A percentile compares a stretch with the other conserved stretches of the same genome.
Conservation (phyloP, 2,113 vertebrate species). For the Numida meleagris region DNA sequence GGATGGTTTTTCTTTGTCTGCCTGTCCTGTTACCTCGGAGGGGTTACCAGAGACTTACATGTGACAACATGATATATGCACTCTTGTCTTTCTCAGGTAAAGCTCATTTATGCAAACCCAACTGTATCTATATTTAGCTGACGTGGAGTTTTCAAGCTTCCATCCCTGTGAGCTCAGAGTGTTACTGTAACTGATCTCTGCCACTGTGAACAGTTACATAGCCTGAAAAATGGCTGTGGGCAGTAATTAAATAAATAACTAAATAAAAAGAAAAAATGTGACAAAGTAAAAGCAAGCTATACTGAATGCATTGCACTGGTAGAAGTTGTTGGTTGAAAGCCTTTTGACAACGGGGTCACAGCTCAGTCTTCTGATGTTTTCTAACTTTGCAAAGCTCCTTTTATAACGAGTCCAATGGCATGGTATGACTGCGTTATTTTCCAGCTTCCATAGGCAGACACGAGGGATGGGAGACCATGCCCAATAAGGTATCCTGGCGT, state of each 20-base stretch:
- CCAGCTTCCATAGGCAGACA: background rate
- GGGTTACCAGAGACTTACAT: background rate
- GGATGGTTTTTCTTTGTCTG: conserved; percentile 4
- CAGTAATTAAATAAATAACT: background rate
- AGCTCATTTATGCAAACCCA: conserved; percentile 9
- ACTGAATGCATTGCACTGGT: background rate
- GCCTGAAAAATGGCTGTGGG: background rate
- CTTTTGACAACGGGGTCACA: background rate
- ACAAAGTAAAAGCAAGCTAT: background rate
- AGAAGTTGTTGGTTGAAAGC: background rate
- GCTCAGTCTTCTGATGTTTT: background rate
- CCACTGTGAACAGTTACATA: background rate
- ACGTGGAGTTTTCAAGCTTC: background rate
- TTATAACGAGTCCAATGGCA: background rate
- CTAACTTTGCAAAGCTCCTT: background rate
- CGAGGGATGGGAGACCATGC: accelerated
- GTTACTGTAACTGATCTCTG: background rate
- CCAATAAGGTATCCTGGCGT: background rate
- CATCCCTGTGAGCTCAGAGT: background rate
- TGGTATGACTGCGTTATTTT: background rate
- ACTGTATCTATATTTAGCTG: background rate
- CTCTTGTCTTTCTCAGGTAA: background rate
- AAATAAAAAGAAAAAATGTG: background rate
- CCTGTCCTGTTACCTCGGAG: background rate
- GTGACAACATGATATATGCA: background rate